Evolutionary conservation across 2,113 vertebrate species (phyloP).

Genomic region (Eonycteris spelaea): DNA sequence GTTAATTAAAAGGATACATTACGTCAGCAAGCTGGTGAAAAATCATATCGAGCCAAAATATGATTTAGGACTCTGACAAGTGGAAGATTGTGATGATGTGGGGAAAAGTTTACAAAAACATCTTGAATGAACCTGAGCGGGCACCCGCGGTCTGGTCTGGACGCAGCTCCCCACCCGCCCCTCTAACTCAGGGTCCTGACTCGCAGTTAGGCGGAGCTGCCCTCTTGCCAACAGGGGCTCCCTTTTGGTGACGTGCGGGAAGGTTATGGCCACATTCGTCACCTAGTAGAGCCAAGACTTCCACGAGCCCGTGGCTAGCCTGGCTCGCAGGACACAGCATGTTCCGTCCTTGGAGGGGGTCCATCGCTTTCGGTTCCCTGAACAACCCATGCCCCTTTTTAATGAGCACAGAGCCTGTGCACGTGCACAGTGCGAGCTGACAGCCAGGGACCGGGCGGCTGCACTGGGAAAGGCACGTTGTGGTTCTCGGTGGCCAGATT

Average conservation of each 20-base stretch:
- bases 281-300: neutral
- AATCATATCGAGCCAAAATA: neutral
- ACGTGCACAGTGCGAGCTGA: accelerated
- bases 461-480: accelerated
- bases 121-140: neutral
- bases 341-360: neutral
- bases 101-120: neutral
- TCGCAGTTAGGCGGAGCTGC: too few relatives aligned
- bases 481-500: neutral
- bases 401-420: neutral
- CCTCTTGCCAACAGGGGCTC: neutral
- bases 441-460: accelerated
- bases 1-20: conserved; percentile 52
- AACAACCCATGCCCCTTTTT: neutral
- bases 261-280: accelerated
- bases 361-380: neutral
- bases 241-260: neutral
- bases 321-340: accelerated
- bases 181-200: neutral
- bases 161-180: too few relatives aligned
- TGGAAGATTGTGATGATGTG: neutral
- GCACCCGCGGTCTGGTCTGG: too few relatives aligned
- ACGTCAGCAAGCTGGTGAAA: neutral
- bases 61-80: neutral
- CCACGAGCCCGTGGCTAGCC: accelerated